Evolutionary conservation across 2,113 vertebrate species (phyloP).

Genomic region (Rousettus leschenaultii): DNA sequence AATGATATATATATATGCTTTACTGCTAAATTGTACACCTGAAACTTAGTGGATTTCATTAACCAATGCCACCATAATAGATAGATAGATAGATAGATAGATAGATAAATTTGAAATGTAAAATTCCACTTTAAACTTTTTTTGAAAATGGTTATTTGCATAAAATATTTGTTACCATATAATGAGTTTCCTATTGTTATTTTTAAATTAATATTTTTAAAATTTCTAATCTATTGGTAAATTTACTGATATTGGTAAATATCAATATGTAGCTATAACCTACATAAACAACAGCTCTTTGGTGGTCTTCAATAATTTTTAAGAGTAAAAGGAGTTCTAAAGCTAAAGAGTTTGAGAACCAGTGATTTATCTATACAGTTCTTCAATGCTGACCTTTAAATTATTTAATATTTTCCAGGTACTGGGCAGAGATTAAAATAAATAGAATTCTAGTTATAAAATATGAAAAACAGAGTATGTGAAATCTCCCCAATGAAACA

Average conservation of each 20-base stretch:
- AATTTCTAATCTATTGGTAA: not conserved
- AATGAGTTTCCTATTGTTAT: not conserved
- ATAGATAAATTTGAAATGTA: not conserved
- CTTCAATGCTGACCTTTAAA: not conserved
- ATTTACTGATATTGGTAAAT: not conserved
- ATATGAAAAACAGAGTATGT: not conserved
- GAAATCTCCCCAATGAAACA: not conserved
- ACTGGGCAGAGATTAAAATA: not conserved
- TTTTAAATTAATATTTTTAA: slow-evolving; percentile 4
- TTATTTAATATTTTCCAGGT: not conserved
- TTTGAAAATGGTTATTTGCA: not conserved
- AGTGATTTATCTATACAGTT: not conserved
- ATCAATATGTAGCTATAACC: not conserved
- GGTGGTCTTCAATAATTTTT: not conserved
- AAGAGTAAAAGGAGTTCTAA: not conserved
- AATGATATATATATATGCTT: too few species aligned
- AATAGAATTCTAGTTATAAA: not conserved
- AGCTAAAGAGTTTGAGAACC: not conserved
- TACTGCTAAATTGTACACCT: too few species aligned
- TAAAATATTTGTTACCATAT: not conserved
- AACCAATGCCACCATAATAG: too few species aligned
- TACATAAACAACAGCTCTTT: not conserved
- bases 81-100: too few species aligned
- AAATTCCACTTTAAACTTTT: not conserved
- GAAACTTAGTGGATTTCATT: too few species aligned